phyloP scores from a whole-genome alignment of 1,140 invertebrate species.

The Drosophila punjabiensis region DNA sequence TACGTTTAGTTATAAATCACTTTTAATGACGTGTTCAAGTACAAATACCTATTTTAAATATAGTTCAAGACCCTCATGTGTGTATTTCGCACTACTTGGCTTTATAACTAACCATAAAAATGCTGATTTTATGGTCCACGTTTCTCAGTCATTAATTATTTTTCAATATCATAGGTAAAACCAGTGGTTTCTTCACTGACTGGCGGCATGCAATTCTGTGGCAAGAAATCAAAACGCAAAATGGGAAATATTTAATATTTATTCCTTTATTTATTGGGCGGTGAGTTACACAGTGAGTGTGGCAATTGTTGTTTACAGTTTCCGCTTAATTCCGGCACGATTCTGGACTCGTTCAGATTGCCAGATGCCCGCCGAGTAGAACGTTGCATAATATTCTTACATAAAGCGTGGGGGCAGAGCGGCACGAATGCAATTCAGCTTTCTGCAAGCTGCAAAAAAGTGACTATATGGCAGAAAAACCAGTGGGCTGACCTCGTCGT shows the following conservation, averaged over 20 bases:
- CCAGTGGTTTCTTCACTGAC: neutral
- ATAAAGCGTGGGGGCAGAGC: conserved; percentile 27
- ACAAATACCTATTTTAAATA: neutral
- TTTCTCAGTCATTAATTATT: conserved; percentile 15
- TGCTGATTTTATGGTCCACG: conserved; percentile 4
- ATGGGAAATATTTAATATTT: neutral
- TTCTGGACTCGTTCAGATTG: conserved; percentile 29
- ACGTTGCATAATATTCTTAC: conserved; percentile 37
- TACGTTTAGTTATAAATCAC: neutral
- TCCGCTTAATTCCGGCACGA: conserved; percentile 39
- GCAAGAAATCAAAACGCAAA: conserved; percentile 3
- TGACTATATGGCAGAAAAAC: conserved; percentile 17
- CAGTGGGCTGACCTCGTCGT: conserved; percentile 21
- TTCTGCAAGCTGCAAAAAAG: conserved; percentile 8
- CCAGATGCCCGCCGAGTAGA: conserved; percentile 8
- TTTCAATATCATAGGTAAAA: neutral
- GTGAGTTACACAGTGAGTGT: conserved; percentile 12
- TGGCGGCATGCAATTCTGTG: conserved; percentile 12
- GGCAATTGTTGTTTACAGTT: conserved; percentile 37
- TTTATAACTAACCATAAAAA: conserved; percentile 13
- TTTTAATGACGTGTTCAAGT: conserved; percentile 11
- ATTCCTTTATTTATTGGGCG: neutral
- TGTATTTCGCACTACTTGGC: conserved; percentile 4
- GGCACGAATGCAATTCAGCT: conserved; percentile 11
- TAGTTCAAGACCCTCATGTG: conserved; percentile 10